Evolutionary conservation across 1,140 invertebrate genomes (phyloP), one percentile per base, ranked within the genome.

Genomic region (Drusus annulatus): DNA sequence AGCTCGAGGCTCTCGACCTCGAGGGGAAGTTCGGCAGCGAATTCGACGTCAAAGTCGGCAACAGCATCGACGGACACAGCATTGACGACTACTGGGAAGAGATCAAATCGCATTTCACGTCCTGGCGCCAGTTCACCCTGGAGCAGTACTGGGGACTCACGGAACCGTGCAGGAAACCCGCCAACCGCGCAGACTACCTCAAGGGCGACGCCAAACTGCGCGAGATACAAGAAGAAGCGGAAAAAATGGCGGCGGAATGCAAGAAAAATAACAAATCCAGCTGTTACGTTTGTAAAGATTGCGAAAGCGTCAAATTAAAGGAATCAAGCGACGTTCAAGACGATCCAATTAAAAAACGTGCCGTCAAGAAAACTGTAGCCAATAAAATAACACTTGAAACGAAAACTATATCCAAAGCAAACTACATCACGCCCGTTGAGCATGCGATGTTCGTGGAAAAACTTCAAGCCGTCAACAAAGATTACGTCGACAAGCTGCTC

Each of bases 401-500:
- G 1, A 71, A 52, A 31, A 45, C 31, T 1, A 23, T 52, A 16
- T 50, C 19, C 6, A 36, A 50, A 63, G 13, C 28, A 13, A 54
- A 78, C n/a, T 17, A 17, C 5, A 75, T 75, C 2, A 78, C 63
- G 7, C 54, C 65, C 28, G 65, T 62, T 3, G 78, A 80, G 3
- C 69, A 75, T 25, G 36, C 69, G 1, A 50, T 88, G 80, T 89
- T 90, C 65, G 79, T 89, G 0, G 84, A 85, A 7, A 82, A 86
- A 21, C 74, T 89, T 13, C 86, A 85, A 36, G 87, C 86, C 69
- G 87, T 88, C 78, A 90, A 90, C 54, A 85, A 85, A 25, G 76
- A 85, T 10, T 88, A 87, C 31, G 87, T 89, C 85, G 85, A 87
- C 13, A 86, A 85, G 0, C 80, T 90, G 23, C 86, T 87, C 0